Percentiles rank a stretch among this genome's conserved stretches.
Conservation (phyloP, 2,113 vertebrate species). For the Chauna torquata region DNA sequence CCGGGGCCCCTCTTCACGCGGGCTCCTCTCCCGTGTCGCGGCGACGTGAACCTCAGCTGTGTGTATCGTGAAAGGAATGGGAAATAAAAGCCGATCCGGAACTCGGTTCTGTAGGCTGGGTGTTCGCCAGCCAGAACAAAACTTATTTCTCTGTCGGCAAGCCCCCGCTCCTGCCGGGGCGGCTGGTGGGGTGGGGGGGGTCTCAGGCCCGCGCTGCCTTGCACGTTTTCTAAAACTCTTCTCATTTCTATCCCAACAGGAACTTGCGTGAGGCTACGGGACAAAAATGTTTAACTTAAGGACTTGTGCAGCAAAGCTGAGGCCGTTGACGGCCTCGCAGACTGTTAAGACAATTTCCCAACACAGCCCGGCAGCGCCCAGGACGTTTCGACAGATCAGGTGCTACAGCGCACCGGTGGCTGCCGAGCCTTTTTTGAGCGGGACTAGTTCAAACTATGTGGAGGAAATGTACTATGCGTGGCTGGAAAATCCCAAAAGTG, state of each 20-base stretch:
- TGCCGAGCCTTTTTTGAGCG: conserved; percentile 90
- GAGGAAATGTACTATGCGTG: conserved; percentile 97
- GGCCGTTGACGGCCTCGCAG: conserved; percentile 85
- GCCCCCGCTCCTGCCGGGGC: not conserved
- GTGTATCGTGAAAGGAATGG: not conserved
- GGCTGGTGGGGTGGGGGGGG: rapidly evolving
- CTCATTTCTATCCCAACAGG: conserved; percentile 42
- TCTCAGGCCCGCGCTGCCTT: not conserved
- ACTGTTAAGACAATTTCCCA: conserved; percentile 78
- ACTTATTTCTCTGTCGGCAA: not conserved
- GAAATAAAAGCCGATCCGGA: not conserved
- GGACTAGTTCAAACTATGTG: conserved; percentile 94
- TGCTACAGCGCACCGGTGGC: conserved; percentile 81
- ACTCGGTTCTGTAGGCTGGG: not conserved
- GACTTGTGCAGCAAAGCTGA: conserved; percentile 86
- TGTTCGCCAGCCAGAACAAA: not conserved
- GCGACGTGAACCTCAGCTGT: not conserved
- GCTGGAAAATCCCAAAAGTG: conserved; percentile 93
- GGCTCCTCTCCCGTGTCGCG: not conserved
- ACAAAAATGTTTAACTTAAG: conserved; percentile 90
- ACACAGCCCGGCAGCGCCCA: conserved; percentile 68
- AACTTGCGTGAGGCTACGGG: conserved; percentile 44
- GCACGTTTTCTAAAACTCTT: not conserved
- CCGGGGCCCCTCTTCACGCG: not conserved
- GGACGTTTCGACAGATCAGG: conserved; percentile 83